Percentiles rank a stretch among this genome's conserved stretches.
phyloP scores from a whole-genome alignment of 2,888 invertebrate genomes.

The Nomada fabriciana region DNA sequence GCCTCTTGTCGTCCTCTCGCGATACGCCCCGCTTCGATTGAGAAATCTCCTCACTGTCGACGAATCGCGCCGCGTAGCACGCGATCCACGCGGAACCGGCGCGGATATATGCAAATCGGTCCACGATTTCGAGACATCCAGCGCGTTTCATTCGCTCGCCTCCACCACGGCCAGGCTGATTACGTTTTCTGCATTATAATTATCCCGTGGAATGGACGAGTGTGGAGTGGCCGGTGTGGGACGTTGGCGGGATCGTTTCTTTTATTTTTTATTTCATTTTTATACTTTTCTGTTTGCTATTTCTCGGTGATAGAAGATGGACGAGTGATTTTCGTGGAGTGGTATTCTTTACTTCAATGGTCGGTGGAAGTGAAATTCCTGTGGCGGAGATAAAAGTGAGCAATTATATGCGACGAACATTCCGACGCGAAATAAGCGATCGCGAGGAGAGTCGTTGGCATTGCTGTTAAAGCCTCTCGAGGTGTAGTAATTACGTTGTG shows the following conservation, averaged over 20 bases:
- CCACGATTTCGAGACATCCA: constrained; percentile 25
- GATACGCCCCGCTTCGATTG: constrained; percentile 68
- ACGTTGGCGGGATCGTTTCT: not conserved
- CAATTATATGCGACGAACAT: not conserved
- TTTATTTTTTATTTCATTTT: not conserved
- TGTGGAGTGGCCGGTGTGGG: not conserved
- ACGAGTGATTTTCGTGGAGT: not conserved
- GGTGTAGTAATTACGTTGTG: constrained; percentile 44
- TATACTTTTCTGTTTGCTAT: not conserved
- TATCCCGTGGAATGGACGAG: not conserved
- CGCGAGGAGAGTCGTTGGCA: constrained; percentile 19
- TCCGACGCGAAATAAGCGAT: constrained; percentile 11
- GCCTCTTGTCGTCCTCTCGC: constrained; percentile 62
- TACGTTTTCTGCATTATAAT: constrained; percentile 26
- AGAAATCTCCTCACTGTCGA: constrained; percentile 59
- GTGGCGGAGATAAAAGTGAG: constrained; percentile 4
- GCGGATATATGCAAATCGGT: constrained; percentile 44
- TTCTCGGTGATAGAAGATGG: not conserved
- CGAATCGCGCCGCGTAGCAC: constrained; percentile 50
- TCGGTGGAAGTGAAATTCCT: not conserved
- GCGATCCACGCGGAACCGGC: constrained; percentile 42
- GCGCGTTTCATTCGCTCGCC: constrained; percentile 1
- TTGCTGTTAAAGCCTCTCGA: constrained; percentile 6
- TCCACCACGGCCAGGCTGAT: constrained; percentile 15
- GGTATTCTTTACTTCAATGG: not conserved